These are phyloP conservation scores for Cataglyphis livida DNA, from an alignment of 2,888 invertebrate genomes.

Conservation along the genomic window DNA sequence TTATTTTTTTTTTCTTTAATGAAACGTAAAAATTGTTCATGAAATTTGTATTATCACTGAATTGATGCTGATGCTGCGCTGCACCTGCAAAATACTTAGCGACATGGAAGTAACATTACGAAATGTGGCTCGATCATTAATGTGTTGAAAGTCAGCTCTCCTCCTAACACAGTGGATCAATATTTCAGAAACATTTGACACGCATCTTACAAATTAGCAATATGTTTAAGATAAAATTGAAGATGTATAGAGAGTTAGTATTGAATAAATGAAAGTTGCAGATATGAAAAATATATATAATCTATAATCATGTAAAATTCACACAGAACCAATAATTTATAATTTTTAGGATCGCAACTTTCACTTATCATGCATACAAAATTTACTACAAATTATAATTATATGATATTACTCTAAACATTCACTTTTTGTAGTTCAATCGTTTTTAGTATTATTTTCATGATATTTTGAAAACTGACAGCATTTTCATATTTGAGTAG, in stretches of 20 bases:
- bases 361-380: slow-evolving; percentile 82
- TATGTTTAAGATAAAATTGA: slow-evolving; percentile 75
- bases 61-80: slow-evolving; percentile 82
- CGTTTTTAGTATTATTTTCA: slow-evolving; percentile 50
- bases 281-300: slow-evolving; percentile 27
- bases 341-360: slow-evolving; percentile 76
- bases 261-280: slow-evolving; percentile 81
- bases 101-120: slow-evolving; percentile 79
- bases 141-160: slow-evolving; percentile 72
- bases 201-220: slow-evolving; percentile 79
- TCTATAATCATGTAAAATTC: slow-evolving; percentile 11
- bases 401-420: slow-evolving; percentile 81
- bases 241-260: slow-evolving; percentile 72
- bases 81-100: slow-evolving; percentile 85
- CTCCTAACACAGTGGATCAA: slow-evolving; percentile 74
- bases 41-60: slow-evolving; percentile 78
- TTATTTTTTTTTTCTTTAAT: slow-evolving; percentile 71
- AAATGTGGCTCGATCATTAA: slow-evolving; percentile 73
- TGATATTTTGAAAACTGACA: slow-evolving; percentile 3
- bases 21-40: slow-evolving; percentile 77
- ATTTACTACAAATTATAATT: slow-evolving; percentile 81
- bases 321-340: slow-evolving; percentile 26
- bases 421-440: slow-evolving; percentile 82
- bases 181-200: slow-evolving; percentile 73
- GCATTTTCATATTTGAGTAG: slow-evolving; percentile 9